Evolutionary conservation across 64 coral and sea anemone genomes (phyloP), one percentile per base, ranked within the genome.

Genomic region (Anthopleura sola): DNA sequence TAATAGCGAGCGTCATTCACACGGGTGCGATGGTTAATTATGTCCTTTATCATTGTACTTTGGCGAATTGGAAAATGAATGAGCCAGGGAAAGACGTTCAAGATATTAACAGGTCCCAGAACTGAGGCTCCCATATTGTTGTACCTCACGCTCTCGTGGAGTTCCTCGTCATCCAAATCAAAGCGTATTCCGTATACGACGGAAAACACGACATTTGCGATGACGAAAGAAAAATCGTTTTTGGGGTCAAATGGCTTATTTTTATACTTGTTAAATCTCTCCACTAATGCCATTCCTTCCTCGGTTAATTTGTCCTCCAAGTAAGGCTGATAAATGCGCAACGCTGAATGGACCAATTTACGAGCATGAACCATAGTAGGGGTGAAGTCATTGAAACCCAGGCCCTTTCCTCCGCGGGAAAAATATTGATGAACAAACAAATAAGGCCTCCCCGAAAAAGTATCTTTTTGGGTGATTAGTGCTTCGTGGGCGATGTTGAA

Each of bases 261-360:
- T 31, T 51, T 1, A 49, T 83, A 31, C 23, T 19, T 20, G 0
- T 16, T 6, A 18, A 83, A 32, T 55, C 51, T 40, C 37, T 29
- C 44, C 40, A 11, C 47, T 15, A 83, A 10, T 14, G 32, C 51
- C 39, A 16, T 23, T 32, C 32, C 80, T 28, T 83, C 80, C 29
- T 55, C 40, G 14, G 24, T 29, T 18, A 83, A 54, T 26, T 83
- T 83, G n/a, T 83, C 80, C 37, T 83, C 80, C 24, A 83, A 28
- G 40, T 83, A 32, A 39, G 80, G 80, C 40, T 51, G 51, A 83
- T 83, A 83, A 49, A 83, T 40, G 26, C 80, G 40, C 51, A 83
- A 54, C 33, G 44, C 80, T 13, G 80, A 83, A 55, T 83, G 80
- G 3, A 83, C 80, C n/a, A 83, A 0, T 83, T 83, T 83, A 49